phyloP scores from a whole-genome alignment of 1,140 invertebrate genomes.

The Lepeophtheirus salmonis region DNA sequence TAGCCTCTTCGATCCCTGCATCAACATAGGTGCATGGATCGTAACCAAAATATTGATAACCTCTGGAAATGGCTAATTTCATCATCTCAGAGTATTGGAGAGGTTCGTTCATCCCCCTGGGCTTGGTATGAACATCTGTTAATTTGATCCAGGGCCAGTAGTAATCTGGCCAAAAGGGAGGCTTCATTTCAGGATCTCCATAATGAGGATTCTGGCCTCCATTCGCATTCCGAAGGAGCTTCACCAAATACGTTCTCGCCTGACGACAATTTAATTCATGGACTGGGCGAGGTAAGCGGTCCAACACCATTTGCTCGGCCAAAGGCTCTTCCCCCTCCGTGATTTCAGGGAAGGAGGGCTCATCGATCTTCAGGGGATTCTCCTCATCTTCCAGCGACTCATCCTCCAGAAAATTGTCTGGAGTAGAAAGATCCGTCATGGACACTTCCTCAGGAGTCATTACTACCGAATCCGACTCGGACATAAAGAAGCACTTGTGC shows the following conservation, averaged over 20 bases:
- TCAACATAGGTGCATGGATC: constrained; percentile 14
- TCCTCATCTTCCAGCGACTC: neutral
- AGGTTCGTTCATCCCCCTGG: constrained; percentile 11
- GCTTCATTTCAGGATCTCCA: constrained; percentile 11
- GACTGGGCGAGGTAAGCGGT: constrained; percentile 12
- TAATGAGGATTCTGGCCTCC: constrained; percentile 16
- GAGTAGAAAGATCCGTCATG: neutral
- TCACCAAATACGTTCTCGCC: constrained; percentile 14
- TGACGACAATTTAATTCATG: constrained; percentile 13
- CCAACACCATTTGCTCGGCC: constrained; percentile 1
- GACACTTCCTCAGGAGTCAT: neutral
- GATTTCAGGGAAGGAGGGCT: neutral
- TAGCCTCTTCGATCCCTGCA: constrained; percentile 1
- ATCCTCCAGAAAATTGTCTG: neutral
- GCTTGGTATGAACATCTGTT: constrained; percentile 18
- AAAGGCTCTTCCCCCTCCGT: neutral
- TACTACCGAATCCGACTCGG: neutral
- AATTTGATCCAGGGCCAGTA: constrained; percentile 17
- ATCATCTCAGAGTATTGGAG: constrained; percentile 18
- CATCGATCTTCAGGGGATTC: neutral
- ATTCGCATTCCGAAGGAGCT: constrained; percentile 11
- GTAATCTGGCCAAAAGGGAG: constrained; percentile 17
- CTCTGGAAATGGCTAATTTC: constrained; percentile 17
- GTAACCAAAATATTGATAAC: constrained; percentile 17
- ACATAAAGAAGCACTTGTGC: neutral